Conservation (phyloP, 2,797 vertebrate genomes). For the Schizopygopsis pylzovi region DNA sequence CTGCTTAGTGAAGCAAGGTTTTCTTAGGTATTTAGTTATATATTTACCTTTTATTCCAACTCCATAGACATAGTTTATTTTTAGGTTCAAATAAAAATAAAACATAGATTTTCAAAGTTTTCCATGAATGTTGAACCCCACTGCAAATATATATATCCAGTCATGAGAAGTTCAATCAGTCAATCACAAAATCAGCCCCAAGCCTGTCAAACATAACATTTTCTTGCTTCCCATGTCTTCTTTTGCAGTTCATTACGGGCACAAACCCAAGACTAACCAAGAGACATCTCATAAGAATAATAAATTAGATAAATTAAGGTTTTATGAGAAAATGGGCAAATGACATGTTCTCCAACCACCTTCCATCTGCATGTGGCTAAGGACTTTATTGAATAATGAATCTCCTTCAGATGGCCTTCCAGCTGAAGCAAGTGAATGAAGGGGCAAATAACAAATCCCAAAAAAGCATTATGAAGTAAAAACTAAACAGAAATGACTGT, state of each 20-base stretch:
- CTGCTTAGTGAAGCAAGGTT: background rate
- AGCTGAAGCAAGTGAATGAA: background rate
- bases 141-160: background rate
- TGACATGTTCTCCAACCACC: slow-evolving; percentile 36
- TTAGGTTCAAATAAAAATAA: background rate
- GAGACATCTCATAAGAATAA: slow-evolving; percentile 44
- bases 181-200: background rate
- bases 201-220: slow-evolving; percentile 5
- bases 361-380: slow-evolving; percentile 39
- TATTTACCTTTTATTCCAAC: background rate
- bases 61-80: background rate
- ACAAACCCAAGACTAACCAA: slow-evolving; percentile 31
- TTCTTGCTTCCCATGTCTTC: background rate
- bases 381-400: slow-evolving; percentile 58
- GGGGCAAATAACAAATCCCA: slow-evolving; percentile 19
- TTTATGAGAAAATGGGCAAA: slow-evolving; percentile 61
- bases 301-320: slow-evolving; percentile 53
- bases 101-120: background rate
- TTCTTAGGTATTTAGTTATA: background rate
- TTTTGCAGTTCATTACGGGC: background rate
- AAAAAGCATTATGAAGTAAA: slow-evolving; percentile 20
- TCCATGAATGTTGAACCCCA: background rate
- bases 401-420: slow-evolving; percentile 8
- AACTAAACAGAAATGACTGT: slow-evolving; percentile 45
- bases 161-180: slow-evolving; percentile 2